phyloP scores from a whole-genome alignment of 64 coral and sea anemone species.

The Dendrophyllia cribrosa region DNA sequence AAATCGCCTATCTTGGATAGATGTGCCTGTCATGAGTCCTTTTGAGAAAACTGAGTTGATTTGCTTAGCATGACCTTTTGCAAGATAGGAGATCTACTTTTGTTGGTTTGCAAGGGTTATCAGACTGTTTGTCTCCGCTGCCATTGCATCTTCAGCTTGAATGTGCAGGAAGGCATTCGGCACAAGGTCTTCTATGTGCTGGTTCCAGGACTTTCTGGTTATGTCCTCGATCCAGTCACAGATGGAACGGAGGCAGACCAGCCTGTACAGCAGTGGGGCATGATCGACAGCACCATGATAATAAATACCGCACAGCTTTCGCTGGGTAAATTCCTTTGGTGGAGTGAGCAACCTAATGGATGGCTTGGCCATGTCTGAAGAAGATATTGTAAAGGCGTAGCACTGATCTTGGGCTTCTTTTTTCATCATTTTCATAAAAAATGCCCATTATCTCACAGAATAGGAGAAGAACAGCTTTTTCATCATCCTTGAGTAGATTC shows the following conservation, averaged over 20 bases:
- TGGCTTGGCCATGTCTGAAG: not conserved
- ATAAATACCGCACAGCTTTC: slow-evolving; percentile 47
- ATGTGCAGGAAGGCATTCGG: slow-evolving; percentile 38
- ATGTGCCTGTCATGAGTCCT: not conserved
- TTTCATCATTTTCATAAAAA: not conserved
- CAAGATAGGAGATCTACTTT: slow-evolving; percentile 36
- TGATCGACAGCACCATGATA: slow-evolving; percentile 43
- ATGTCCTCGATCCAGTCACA: slow-evolving; percentile 53
- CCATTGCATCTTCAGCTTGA: not conserved
- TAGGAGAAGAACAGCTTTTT: not conserved
- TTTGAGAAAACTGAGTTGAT: slow-evolving; percentile 4
- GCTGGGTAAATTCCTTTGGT: slow-evolving; percentile 11
- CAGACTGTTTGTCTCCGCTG: not conserved
- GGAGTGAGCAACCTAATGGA: not conserved
- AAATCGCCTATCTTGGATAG: slow-evolving; percentile 11
- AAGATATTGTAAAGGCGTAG: slow-evolving; percentile 10
- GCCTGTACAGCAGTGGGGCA: not conserved
- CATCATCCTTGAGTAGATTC: not conserved
- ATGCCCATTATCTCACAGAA: slow-evolving; percentile 63
- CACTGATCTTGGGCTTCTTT: slow-evolving; percentile 17
- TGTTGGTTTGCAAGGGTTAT: not conserved
- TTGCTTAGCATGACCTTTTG: not conserved
- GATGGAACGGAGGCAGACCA: slow-evolving; percentile 18
- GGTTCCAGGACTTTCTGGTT: slow-evolving; percentile 25
- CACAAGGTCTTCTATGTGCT: slow-evolving; percentile 11